Percentiles rank a stretch among this genome's conserved stretches.
Conservation (phyloP, 2,113 vertebrate species). For the Erythrocebus patas region DNA sequence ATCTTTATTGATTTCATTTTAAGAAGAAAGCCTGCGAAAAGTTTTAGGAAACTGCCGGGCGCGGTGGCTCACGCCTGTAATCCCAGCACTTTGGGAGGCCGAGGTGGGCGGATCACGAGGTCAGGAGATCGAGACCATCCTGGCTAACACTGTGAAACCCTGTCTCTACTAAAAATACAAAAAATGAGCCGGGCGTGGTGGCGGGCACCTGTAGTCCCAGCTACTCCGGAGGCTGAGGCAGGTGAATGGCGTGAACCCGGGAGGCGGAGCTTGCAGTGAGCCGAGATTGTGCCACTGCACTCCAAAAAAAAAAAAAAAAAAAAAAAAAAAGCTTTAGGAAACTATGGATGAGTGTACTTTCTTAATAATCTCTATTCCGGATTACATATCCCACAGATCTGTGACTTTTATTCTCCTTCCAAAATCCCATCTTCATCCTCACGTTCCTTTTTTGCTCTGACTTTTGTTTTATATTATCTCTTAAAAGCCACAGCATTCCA, state of each 20-base stretch:
- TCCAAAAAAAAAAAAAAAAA: not conserved
- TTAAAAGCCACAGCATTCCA: not conserved
- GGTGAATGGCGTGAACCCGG: too few relatives aligned
- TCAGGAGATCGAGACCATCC: too few relatives aligned
- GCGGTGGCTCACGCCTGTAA: too few relatives aligned
- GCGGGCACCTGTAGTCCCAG: too few relatives aligned
- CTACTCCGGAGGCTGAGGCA: too few relatives aligned
- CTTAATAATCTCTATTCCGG: not conserved
- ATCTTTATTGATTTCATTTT: not conserved
- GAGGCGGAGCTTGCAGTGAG: too few relatives aligned
- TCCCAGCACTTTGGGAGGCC: too few relatives aligned
- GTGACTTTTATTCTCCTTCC: not conserved
- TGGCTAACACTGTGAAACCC: too few relatives aligned
- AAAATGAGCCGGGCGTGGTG: rapidly evolving
- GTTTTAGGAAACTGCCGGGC: not conserved
- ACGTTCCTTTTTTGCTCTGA: not conserved
- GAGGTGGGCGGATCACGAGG: too few relatives aligned
- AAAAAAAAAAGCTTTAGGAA: not conserved
- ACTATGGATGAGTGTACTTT: not conserved
- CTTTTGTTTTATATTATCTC: not conserved
- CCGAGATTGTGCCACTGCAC: rapidly evolving
- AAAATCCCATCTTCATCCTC: not conserved
- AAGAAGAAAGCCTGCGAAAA: not conserved
- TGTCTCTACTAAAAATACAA: too few relatives aligned
- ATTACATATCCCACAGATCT: not conserved